Evolutionary conservation across 2,888 invertebrate genomes (phyloP), one percentile per base, ranked within the genome.

Genomic region (Tortrix viridana): DNA sequence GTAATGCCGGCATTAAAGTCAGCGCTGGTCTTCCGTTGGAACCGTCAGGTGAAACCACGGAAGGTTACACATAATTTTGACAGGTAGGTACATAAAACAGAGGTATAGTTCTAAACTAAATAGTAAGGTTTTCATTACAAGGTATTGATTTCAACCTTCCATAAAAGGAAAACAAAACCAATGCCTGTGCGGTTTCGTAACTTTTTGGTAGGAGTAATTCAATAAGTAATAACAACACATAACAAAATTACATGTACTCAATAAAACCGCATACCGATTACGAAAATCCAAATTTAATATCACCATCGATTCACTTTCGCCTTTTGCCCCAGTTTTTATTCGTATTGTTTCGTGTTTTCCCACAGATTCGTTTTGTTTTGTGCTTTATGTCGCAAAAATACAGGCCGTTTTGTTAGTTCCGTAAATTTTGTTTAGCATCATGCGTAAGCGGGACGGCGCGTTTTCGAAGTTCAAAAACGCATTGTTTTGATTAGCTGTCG

Each of bases 271-370:
- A 55, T 19, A 55, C 46, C 47, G 60, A 68, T 71, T 69, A 61
- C 65, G 73, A 74, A 72, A 77, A 71, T 70, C 65, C 62, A 61
- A 62, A 50, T 14, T 46, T 46, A 70, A 75, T 67, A 65, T 72
- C 69, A 68, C 69, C 74, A 74, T 76, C 73, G 71, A 69, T 77
- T 74, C 76, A 82, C 84, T 84, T 84, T 84, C 84, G 80, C 83
- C 71, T 62, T 55, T 50, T 77, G 82, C 69, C 77, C 81, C 71
- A 78, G 72, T 75, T 32, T 84, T 68, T 55, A 65, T 16, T 46
- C 38, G 44, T 71, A 75, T 79, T 79, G 76, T 79, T 72, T 74
- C 65, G 71, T 70, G 67, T 71, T 69, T 76, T 72, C 71, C 71
- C 71, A 66, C 69, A 66, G 67, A 67, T 47, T 64, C 38, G 48